phyloP scores from a whole-genome alignment of 2,797 vertebrate genomes.

The Pteropus rufus region DNA sequence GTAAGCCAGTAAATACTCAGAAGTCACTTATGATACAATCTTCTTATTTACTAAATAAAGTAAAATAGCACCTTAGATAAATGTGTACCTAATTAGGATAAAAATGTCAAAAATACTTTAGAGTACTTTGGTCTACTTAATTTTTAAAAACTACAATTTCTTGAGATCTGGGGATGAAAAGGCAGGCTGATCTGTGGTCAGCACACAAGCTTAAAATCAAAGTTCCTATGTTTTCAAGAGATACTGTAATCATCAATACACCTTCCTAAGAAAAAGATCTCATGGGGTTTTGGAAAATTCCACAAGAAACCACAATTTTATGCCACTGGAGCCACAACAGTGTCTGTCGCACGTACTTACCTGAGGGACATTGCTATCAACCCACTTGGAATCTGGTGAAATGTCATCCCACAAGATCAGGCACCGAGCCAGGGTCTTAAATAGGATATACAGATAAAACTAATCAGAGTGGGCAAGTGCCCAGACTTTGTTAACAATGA shows the following conservation, averaged over 20 bases:
- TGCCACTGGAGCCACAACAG: neutral
- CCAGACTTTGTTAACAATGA: neutral
- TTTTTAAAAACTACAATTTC: conserved; percentile 19
- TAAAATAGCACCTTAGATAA: conserved; percentile 17
- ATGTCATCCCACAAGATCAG: conserved; percentile 99
- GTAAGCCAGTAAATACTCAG: neutral
- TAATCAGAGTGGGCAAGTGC: neutral
- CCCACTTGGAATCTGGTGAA: conserved; percentile 95
- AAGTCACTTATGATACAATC: neutral
- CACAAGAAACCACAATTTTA: conserved; percentile 16
- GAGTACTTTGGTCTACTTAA: neutral
- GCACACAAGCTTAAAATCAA: neutral
- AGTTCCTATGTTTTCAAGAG: neutral
- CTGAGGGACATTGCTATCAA: conserved; percentile 97
- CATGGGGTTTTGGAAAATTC: conserved; percentile 9
- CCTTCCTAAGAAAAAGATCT: conserved; percentile 7
- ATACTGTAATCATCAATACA: neutral
- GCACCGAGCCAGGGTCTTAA: conserved; percentile 95
- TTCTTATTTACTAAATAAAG: neutral
- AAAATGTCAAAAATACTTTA: conserved; percentile 12
- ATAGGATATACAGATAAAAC: neutral
- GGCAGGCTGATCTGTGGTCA: neutral
- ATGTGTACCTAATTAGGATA: neutral
- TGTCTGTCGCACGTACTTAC: conserved; percentile 80
- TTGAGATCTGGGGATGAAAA: neutral